A percentile compares a stretch with the other conserved stretches of the same genome.
phyloP scores from a whole-genome alignment of 1,140 invertebrate genomes.

The Bombyx mori region ASM3026992v2 NC_085110.1:16988001-16988500 shows the following conservation, averaged over 20 bases:
- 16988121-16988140: conserved; percentile 2
- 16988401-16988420: conserved; percentile 1
- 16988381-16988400: not conserved
- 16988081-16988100: conserved; percentile 1
- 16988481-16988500: not conserved
- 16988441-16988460: not conserved
- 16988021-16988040: too few species aligned
- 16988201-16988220: conserved; percentile 22
- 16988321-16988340: conserved; percentile 33
- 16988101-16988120: not conserved
- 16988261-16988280: conserved; percentile 32
- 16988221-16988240: conserved; percentile 43
- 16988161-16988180: conserved; percentile 43
- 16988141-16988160: conserved; percentile 26
- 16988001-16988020: too few species aligned
- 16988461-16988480: conserved; percentile 1
- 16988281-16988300: conserved; percentile 37
- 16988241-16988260: conserved; percentile 46
- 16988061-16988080: not conserved
- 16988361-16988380: conserved; percentile 18
- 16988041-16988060: too few species aligned
- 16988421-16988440: conserved; percentile 3
- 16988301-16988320: conserved; percentile 25
- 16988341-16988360: conserved; percentile 58
- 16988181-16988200: conserved; percentile 44